phyloP scores from a whole-genome alignment of 2,113 vertebrate species.

The Chiloscyllium plagiosum region DNA sequence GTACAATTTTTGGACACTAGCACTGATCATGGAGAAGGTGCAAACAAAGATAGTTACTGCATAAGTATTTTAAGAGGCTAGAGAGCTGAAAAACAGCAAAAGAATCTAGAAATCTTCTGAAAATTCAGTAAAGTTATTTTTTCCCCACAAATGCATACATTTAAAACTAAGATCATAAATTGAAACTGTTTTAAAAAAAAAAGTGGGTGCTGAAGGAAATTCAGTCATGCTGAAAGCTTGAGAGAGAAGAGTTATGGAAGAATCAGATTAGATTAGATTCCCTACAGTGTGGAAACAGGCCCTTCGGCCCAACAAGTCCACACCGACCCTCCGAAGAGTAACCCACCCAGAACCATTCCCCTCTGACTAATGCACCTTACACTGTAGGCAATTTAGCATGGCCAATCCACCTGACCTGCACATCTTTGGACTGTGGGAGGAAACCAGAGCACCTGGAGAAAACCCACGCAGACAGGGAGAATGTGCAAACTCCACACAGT shows the following conservation, averaged over 20 bases:
- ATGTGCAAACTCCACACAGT: too few species aligned
- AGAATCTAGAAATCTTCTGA: not conserved
- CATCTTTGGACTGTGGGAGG: too few species aligned
- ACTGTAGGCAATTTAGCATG: too few species aligned
- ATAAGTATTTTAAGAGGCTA: not conserved
- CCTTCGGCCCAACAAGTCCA: too few species aligned
- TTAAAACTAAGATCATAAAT: not conserved
- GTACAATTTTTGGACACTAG: not conserved
- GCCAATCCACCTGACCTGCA: too few species aligned
- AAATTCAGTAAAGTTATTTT: not conserved
- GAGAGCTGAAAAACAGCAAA: not conserved
- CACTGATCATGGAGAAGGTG: not conserved
- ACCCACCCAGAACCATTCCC: too few species aligned
- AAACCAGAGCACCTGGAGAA: too few species aligned
- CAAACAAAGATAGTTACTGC: not conserved
- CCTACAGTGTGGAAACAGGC: too few species aligned
- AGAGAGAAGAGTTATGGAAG: not conserved
- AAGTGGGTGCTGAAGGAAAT: not conserved
- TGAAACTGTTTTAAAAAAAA: not conserved
- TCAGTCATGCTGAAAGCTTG: not conserved
- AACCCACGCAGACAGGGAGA: too few species aligned
- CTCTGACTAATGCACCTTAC: too few species aligned
- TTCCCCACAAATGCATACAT: not conserved
- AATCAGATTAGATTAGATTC: too few species aligned
- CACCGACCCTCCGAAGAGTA: too few species aligned